phyloP scores from a whole-genome alignment of 2,113 vertebrate genomes.

The Catharus fuscescens region DNA sequence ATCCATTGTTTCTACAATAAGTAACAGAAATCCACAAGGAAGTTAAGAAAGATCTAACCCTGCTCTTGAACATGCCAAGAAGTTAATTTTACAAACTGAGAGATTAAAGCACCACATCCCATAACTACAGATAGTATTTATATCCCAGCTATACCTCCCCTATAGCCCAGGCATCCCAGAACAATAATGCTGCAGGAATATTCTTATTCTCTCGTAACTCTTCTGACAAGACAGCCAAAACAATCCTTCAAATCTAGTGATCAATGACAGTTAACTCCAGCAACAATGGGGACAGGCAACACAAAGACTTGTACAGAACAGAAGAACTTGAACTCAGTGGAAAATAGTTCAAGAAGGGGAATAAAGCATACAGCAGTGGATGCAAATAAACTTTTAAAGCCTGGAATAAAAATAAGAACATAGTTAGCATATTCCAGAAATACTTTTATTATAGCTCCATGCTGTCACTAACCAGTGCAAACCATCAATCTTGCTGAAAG shows the following conservation, averaged over 20 bases:
- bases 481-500: neutral
- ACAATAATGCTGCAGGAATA: neutral
- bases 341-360: neutral
- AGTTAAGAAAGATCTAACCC: neutral
- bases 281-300: neutral
- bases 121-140: neutral
- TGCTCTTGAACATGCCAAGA: neutral
- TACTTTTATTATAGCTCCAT: neutral
- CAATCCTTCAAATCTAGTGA: neutral
- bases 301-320: neutral
- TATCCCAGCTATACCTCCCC: neutral
- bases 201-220: neutral
- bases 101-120: neutral
- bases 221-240: neutral
- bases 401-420: neutral
- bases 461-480: neutral
- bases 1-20: neutral
- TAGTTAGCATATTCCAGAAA: neutral
- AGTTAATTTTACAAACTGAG: neutral
- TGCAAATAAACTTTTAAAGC: neutral
- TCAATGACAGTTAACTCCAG: neutral
- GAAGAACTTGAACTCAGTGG: neutral
- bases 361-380: neutral
- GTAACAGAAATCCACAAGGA: neutral
- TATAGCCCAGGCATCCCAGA: neutral